Evolutionary conservation across 2,797 vertebrate genomes (phyloP).

Genomic region (Poliocrania exsul): DNA sequence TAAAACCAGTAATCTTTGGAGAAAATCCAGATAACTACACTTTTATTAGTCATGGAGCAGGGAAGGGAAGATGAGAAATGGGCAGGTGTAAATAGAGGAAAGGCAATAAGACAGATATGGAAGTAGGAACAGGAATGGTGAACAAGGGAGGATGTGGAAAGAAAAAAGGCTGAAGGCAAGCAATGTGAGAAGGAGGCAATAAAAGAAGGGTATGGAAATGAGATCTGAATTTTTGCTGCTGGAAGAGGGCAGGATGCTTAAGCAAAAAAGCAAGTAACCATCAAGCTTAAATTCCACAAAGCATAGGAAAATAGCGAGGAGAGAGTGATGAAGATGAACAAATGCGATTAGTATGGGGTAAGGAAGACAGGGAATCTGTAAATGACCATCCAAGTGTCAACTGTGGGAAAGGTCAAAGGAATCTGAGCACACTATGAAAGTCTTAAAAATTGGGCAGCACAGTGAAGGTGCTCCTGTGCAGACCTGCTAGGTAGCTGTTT

Average conservation of each 20-base stretch:
- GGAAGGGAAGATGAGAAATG: background rate
- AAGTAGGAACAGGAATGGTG: background rate
- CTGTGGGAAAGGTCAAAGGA: background rate
- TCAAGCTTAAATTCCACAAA: background rate
- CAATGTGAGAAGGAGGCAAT: background rate
- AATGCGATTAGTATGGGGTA: background rate
- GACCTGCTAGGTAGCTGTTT: conserved; percentile 23
- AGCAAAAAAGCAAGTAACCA: background rate
- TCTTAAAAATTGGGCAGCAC: background rate
- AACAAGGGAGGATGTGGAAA: background rate
- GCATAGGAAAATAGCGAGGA: background rate
- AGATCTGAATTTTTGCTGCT: background rate
- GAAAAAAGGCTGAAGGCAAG: background rate
- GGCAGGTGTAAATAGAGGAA: background rate
- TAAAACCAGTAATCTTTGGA: background rate
- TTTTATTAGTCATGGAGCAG: background rate
- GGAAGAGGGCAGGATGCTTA: background rate
- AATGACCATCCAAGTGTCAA: background rate
- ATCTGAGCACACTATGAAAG: background rate
- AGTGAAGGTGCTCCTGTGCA: background rate
- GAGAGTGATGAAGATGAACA: background rate
- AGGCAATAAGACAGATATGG: background rate
- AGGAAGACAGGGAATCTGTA: background rate
- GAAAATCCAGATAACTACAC: background rate
- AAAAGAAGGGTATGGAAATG: background rate